Conservation (phyloP, 2,113 vertebrate species). For the Sphyrna mokarran region DNA sequence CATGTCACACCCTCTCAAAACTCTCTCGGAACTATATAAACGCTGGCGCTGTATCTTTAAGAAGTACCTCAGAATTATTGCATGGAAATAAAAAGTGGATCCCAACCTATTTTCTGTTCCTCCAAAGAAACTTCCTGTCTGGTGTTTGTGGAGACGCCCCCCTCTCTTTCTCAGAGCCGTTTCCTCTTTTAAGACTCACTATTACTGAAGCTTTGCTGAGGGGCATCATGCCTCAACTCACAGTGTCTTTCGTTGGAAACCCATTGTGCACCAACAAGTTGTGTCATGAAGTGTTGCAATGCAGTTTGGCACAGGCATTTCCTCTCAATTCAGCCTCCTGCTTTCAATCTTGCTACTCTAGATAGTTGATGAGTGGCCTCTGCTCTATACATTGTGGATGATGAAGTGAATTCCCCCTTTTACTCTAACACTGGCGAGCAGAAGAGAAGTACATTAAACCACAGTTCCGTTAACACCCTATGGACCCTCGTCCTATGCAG, state of each 20-base stretch:
- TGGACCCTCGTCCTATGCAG: background rate
- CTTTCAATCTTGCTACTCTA: background rate
- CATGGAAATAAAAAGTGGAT: background rate
- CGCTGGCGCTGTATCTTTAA: background rate
- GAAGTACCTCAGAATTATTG: background rate
- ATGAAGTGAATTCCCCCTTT: background rate
- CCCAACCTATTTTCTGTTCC: constrained; percentile 4
- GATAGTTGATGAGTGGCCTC: background rate
- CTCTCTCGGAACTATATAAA: no score
- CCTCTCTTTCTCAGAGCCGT: background rate
- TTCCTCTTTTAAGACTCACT: background rate
- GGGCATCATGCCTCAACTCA: background rate
- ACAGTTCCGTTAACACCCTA: background rate
- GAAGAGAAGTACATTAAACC: background rate
- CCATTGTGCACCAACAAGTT: background rate
- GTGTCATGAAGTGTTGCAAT: background rate
- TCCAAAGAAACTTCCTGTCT: background rate
- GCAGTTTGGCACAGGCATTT: background rate
- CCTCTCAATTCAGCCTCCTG: background rate
- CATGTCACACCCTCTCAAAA: no score
- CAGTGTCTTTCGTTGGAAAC: background rate
- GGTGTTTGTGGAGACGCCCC: background rate
- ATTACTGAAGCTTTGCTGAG: background rate
- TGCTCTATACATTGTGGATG: background rate
- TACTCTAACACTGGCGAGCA: no score